Percentiles rank a stretch among this genome's conserved stretches.
Evolutionary conservation across 2,113 vertebrate genomes (phyloP).

Genomic region (Athene noctua): DNA sequence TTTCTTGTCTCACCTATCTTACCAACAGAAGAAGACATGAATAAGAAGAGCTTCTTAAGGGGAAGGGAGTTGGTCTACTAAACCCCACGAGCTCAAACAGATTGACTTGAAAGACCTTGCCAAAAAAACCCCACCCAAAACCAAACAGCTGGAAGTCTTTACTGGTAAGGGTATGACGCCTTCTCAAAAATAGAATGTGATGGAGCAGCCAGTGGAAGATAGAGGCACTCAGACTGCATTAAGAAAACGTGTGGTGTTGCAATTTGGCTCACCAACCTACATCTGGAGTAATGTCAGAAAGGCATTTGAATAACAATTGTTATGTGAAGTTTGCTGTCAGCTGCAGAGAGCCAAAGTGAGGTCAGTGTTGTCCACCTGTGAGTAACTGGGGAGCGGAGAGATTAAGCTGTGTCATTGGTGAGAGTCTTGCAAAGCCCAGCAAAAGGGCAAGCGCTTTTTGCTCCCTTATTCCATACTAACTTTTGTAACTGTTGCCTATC

Average conservation of each 20-base stretch:
- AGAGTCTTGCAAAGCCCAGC: not conserved
- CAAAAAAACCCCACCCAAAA: not conserved
- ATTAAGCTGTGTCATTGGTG: not conserved
- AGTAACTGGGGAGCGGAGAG: not conserved
- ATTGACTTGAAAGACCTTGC: constrained; percentile 5
- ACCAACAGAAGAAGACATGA: constrained; percentile 22
- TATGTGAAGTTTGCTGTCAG: not conserved
- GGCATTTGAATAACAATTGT: not conserved
- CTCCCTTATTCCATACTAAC: not conserved
- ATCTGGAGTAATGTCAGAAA: constrained; percentile 20
- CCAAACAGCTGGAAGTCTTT: constrained; percentile 38
- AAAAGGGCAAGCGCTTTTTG: not conserved
- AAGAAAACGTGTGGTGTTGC: not conserved
- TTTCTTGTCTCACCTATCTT: constrained; percentile 11
- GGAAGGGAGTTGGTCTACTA: constrained; percentile 5
- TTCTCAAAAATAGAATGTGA: not conserved
- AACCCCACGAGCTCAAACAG: not conserved
- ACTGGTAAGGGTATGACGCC: not conserved
- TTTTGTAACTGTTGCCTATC: not conserved
- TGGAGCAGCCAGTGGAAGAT: not conserved
- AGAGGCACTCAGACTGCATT: not conserved
- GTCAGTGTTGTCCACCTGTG: not conserved
- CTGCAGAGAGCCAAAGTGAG: constrained; percentile 10
- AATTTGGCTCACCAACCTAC: not conserved
- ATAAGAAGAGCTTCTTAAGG: not conserved